Base-by-base conservation (phyloP, 2,113 vertebrate genomes). In the Erythrolamprus reginae region DNA sequence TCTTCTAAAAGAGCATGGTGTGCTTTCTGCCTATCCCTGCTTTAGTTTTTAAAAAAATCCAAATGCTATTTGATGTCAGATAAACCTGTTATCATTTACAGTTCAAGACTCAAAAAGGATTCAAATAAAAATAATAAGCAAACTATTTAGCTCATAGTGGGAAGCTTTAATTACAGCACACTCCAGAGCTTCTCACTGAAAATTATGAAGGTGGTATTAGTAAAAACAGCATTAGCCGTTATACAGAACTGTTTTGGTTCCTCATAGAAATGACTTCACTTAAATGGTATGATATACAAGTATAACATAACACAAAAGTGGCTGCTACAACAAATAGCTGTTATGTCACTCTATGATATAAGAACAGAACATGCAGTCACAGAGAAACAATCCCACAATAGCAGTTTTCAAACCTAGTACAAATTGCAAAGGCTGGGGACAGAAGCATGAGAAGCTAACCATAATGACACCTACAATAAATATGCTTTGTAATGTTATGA, bases 21-120 rank as follows among this genome's bases (percentile, higher is more conserved):
- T 86, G 53, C 26, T 48, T 86, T 53, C n/a, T 50, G 26, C 50
- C n/a, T 86, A 51, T 19, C 50, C 26, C 15, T 33, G n/a, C 56
- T 28, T 33, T 88, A 58, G 48, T 88, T 53, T 45, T 3, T 3
- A 93, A 93, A 1, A 52, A 92, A 58, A 55, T 42, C 51, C 82
- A 28, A 6, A 9, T 0, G 48, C 48, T 0, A 86, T 19, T 26
- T 94, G 53, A 47, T 70, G 47, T 52, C 26, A 92, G 10, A 8
- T 38, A 51, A 52, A 86, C 84, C 82, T 82, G 55, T 0, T 55
- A 88, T n/a, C 56, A 88, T 91, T 92, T 91, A 50, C 89, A 89
- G 5, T 28, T 5, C 33, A 83, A 90, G 6, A 26, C 84, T 90
- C 58, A 65, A 50, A 53, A 9, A 23, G 51, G 19, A 19, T 48